These are phyloP conservation scores for Rhizomys pruinosus DNA, from an alignment of 2,113 vertebrate species.

Conservation along the genomic window DNA sequence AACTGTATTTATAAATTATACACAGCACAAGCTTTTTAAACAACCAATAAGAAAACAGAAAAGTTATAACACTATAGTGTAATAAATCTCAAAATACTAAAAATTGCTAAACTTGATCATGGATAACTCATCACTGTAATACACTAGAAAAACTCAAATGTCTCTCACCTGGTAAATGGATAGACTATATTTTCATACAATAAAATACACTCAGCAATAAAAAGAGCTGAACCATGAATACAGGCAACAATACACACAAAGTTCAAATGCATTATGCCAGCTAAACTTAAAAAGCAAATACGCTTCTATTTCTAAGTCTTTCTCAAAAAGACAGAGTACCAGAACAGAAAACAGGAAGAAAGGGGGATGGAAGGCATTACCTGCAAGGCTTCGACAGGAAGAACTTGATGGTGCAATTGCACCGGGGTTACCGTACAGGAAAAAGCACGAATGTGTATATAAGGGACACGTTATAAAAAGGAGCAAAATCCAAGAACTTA, in stretches of 20 bases:
- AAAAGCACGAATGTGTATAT: neutral
- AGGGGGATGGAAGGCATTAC: neutral
- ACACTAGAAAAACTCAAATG: neutral
- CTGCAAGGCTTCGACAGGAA: neutral
- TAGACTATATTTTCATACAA: neutral
- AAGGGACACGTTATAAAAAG: neutral
- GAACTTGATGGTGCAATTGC: neutral
- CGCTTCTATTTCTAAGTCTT: neutral
- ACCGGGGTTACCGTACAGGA: neutral
- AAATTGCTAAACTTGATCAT: neutral
- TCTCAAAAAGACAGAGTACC: neutral
- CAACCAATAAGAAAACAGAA: neutral
- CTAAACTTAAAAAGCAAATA: neutral
- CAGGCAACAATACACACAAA: neutral
- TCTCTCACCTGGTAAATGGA: neutral
- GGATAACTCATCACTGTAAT: neutral
- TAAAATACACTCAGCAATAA: neutral
- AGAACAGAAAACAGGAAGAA: neutral
- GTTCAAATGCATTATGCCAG: neutral
- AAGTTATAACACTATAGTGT: neutral
- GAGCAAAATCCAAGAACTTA: slow-evolving; percentile 29
- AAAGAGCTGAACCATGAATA: neutral
- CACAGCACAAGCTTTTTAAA: neutral
- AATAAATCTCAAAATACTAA: neutral
- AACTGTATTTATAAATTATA: neutral